Evolutionary conservation across 2,113 vertebrate species (phyloP), one percentile per base, ranked within the genome.

Genomic region (Nesoenas mayeri): DNA sequence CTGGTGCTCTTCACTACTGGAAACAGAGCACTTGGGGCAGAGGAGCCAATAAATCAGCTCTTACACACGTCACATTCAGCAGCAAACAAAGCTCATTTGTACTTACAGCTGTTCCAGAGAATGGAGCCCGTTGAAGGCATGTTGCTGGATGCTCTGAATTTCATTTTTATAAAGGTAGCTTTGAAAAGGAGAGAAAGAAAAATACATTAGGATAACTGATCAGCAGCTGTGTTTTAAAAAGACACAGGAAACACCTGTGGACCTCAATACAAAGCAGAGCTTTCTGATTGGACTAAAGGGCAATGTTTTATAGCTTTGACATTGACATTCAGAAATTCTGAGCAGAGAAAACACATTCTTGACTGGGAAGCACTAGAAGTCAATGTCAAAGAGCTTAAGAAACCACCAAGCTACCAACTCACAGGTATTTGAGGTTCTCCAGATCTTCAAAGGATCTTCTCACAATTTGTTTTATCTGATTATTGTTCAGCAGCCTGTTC

Each of bases 141-240:
- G 98, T 93, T 98, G 98, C 98, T 99, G 98, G 98, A 99, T 98
- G 95, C 98, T 98, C 97, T 99, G 98, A 93, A 99, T 99, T 98
- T 99, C 98, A 58, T 99, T 99, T 98, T 99, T 99, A 97, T 99
- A 99, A 95, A 99, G 98, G 98, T 99, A 99, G 97, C 99, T 99
- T 98, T 93, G 25, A 89, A 93, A 71, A 74, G 97, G 94, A 98
- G 94, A 98, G 93, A 98, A 93, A 96, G 95, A 34, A 71, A 91
- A 73, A 80, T 44, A 79, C 66, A 51, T 92, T 47, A 95, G 66
- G 34, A 16, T 21, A 50, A 61, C 15, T 6, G 4, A 48, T 12
- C 56, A 84, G 54, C 47, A 75, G 21, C 1, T 29, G 3, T 11
- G 38, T 11, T 86, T 65, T 42, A 13, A 79, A 79, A 65, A 66